Conservation (phyloP, 2,888 invertebrate genomes). For the Stomorhina lunata region DNA sequence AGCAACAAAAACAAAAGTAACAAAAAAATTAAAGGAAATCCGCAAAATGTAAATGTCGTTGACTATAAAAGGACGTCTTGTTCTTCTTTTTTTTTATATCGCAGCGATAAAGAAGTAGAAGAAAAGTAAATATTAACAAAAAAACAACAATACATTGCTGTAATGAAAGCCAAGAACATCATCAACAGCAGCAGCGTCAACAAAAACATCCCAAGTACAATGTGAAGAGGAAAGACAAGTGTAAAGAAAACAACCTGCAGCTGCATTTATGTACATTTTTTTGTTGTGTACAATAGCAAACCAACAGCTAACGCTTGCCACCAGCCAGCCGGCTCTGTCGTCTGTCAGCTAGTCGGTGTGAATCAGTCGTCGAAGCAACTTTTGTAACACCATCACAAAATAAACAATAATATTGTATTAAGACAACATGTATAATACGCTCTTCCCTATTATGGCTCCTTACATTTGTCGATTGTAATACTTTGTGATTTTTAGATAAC, state of each 20-base stretch:
- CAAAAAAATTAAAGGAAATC: conserved; percentile 59
- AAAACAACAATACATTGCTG: conserved; percentile 19
- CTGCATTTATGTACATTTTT: conserved; percentile 43
- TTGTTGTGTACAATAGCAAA: too few species aligned
- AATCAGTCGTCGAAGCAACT: conserved; percentile 23
- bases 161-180: conserved; percentile 20
- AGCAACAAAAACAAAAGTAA: background rate
- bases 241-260: conserved; percentile 60
- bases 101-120: conserved; percentile 30
- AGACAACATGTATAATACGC: conserved; percentile 36
- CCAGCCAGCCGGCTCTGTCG: background rate
- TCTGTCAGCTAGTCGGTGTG: background rate
- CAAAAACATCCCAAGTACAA: conserved; percentile 5
- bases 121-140: conserved; percentile 37
- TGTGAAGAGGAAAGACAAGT: conserved; percentile 22
- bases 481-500: conserved; percentile 30
- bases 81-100: too few species aligned
- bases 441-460: conserved; percentile 15
- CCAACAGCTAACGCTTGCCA: too few species aligned
- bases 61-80: conserved; percentile 61
- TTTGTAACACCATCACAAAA: conserved; percentile 47
- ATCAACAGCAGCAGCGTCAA: conserved; percentile 4
- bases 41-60: conserved; percentile 65
- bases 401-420: conserved; percentile 47
- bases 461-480: conserved; percentile 25